Percentiles rank a stretch among this genome's conserved stretches.
These are phyloP conservation scores for Uropetala carovei DNA, from an alignment of 2,888 invertebrate species.

Conservation along the genomic window DNA sequence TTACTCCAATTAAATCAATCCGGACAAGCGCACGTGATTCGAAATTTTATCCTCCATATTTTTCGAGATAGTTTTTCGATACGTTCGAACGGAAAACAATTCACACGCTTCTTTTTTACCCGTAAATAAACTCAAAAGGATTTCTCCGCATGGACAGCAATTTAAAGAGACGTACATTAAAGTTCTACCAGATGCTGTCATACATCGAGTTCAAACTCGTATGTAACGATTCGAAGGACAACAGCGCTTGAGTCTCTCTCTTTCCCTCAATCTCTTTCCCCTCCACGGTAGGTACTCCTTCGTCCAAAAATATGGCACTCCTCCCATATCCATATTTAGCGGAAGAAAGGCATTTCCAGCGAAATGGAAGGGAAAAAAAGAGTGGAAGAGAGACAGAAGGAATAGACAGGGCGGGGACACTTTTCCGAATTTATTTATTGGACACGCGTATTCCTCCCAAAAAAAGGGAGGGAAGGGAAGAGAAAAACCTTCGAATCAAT, in stretches of 20 bases:
- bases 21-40: too few relatives aligned
- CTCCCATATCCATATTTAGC: conserved; percentile 7
- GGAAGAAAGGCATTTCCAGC: conserved; percentile 15
- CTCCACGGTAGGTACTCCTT: neutral
- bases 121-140: too few relatives aligned
- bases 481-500: neutral
- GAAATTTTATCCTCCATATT: too few relatives aligned
- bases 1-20: too few relatives aligned
- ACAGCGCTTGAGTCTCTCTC: neutral
- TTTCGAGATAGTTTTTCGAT: too few relatives aligned
- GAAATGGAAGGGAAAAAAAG: neutral
- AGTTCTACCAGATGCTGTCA: neutral
- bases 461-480: neutral
- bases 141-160: neutral
- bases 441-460: neutral
- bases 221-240: neutral
- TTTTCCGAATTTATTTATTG: conserved; percentile 22
- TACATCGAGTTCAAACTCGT: neutral
- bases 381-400: neutral
- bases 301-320: neutral
- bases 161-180: neutral
- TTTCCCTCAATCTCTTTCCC: neutral
- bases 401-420: neutral
- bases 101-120: neutral
- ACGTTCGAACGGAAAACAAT: neutral